A percentile compares a stretch with the other conserved stretches of the same genome.
Conservation (phyloP, 2,888 invertebrate genomes). For the Cryptus viduatorius region DNA sequence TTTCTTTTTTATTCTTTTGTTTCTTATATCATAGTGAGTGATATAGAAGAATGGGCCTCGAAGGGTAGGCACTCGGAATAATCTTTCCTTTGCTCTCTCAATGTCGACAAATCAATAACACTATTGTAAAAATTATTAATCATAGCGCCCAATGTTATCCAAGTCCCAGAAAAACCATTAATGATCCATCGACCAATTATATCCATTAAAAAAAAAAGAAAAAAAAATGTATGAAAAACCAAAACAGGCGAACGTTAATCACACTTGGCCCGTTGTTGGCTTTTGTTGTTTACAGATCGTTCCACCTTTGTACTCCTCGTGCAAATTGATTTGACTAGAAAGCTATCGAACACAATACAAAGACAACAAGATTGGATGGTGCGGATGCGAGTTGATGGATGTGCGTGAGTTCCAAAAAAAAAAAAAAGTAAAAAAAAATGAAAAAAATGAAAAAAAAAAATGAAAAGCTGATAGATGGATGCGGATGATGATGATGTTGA, state of each 20-base stretch:
- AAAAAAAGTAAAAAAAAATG: constrained; percentile 53
- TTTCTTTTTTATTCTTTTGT: constrained; percentile 4
- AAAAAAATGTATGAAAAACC: constrained; percentile 48
- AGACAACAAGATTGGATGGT: constrained; percentile 85
- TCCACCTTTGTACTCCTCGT: constrained; percentile 83
- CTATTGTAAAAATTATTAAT: constrained; percentile 6
- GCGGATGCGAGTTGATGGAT: constrained; percentile 84
- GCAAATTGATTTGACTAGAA: constrained; percentile 84
- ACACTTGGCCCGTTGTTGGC: constrained; percentile 77
- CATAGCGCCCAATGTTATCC: constrained; percentile 29
- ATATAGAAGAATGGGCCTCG: constrained; percentile 17
- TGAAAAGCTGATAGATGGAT: constrained; percentile 65
- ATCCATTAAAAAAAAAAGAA: constrained; percentile 53
- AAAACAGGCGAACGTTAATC: constrained; percentile 68
- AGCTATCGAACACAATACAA: constrained; percentile 84
- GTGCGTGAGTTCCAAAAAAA: constrained; percentile 82
- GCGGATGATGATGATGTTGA: constrained; percentile 67
- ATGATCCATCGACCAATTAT: constrained; percentile 25
- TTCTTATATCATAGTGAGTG: constrained; percentile 11
- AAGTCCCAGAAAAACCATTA: constrained; percentile 11
- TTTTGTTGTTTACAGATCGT: constrained; percentile 84
- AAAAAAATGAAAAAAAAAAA: constrained; percentile 51
- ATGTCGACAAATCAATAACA: constrained; percentile 65
- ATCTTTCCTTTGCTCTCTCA: constrained; percentile 64
- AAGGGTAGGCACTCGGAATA: constrained; percentile 1